Percentiles rank a stretch among this genome's conserved stretches.
Conservation (phyloP, 2,797 vertebrate genomes). For the Melanotaenia nigrans region DNA sequence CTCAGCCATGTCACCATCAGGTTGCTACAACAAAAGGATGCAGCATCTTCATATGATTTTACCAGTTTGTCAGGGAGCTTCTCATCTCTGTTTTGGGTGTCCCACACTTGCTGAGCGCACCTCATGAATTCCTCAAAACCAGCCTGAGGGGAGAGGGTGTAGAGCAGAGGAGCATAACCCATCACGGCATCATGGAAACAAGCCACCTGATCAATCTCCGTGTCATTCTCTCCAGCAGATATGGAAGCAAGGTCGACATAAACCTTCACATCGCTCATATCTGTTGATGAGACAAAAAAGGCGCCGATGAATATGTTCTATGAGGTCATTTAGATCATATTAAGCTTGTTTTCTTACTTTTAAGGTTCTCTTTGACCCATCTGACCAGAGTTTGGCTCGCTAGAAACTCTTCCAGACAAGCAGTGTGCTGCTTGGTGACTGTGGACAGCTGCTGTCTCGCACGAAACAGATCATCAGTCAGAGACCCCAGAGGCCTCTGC, state of each 20-base stretch:
- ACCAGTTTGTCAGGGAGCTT: constrained; percentile 82
- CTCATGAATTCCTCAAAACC: constrained; percentile 69
- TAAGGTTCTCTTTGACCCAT: constrained; percentile 77
- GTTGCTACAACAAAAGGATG: background rate
- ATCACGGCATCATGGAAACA: constrained; percentile 81
- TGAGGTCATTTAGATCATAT: background rate
- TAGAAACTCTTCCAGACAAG: constrained; percentile 76
- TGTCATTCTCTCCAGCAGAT: constrained; percentile 83
- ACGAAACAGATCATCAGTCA: constrained; percentile 61
- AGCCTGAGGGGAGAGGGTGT: constrained; percentile 51
- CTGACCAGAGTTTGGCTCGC: constrained; percentile 63
- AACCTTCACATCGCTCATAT: constrained; percentile 79
- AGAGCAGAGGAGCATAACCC: constrained; percentile 80
- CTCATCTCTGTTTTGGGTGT: constrained; percentile 70
- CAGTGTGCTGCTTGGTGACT: constrained; percentile 63
- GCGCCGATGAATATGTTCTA: background rate
- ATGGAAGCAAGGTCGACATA: constrained; percentile 84
- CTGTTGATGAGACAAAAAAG: constrained; percentile 54
- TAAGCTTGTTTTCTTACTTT: constrained; percentile 51
- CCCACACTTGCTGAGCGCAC: constrained; percentile 71
- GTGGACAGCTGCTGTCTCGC: constrained; percentile 65
- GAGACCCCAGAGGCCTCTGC: constrained; percentile 57
- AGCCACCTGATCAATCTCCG: constrained; percentile 80
- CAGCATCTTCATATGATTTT: background rate
- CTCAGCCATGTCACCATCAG: background rate